A percentile compares a stretch with the other conserved stretches of the same genome.
phyloP scores from a whole-genome alignment of 2,888 invertebrate genomes.

The Ditula angustiorana region DNA sequence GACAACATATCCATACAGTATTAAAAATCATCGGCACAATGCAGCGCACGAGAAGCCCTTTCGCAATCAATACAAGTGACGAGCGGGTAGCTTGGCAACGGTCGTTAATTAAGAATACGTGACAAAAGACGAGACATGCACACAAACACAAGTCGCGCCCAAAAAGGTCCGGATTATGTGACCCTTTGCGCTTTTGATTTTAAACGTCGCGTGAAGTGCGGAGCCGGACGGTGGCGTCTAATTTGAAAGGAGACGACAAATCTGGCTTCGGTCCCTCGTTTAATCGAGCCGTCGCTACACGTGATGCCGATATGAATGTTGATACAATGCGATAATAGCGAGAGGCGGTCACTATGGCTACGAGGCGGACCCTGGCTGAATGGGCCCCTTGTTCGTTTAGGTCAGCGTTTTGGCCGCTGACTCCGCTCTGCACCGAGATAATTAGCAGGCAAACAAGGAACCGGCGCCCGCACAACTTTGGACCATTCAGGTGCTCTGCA shows the following conservation, averaged over 20 bases:
- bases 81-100: slow-evolving; percentile 75
- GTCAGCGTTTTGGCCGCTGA: slow-evolving; percentile 64
- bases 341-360: slow-evolving; percentile 79
- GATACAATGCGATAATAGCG: slow-evolving; percentile 81
- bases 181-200: slow-evolving; percentile 85
- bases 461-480: slow-evolving; percentile 75
- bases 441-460: slow-evolving; percentile 83
- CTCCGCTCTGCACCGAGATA: slow-evolving; percentile 72
- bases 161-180: slow-evolving; percentile 84
- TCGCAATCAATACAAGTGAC: slow-evolving; percentile 80
- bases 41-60: slow-evolving; percentile 60
- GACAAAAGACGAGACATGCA: slow-evolving; percentile 85
- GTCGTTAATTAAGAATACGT: slow-evolving; percentile 86
- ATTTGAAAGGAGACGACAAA: slow-evolving; percentile 83
- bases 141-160: slow-evolving; percentile 77
- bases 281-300: slow-evolving; percentile 74
- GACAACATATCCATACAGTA: slow-evolving; percentile 28
- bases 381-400: slow-evolving; percentile 56
- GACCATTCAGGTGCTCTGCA: slow-evolving; percentile 81
- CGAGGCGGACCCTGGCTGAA: slow-evolving; percentile 71
- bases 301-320: slow-evolving; percentile 81
- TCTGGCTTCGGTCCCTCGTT: slow-evolving; percentile 82
- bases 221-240: slow-evolving; percentile 73
- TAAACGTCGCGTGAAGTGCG: slow-evolving; percentile 81
- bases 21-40: slow-evolving; percentile 64